These are phyloP conservation scores for Oncorhynchus mykiss DNA, from an alignment of 2,113 vertebrate species.

Conservation along the genomic window DNA sequence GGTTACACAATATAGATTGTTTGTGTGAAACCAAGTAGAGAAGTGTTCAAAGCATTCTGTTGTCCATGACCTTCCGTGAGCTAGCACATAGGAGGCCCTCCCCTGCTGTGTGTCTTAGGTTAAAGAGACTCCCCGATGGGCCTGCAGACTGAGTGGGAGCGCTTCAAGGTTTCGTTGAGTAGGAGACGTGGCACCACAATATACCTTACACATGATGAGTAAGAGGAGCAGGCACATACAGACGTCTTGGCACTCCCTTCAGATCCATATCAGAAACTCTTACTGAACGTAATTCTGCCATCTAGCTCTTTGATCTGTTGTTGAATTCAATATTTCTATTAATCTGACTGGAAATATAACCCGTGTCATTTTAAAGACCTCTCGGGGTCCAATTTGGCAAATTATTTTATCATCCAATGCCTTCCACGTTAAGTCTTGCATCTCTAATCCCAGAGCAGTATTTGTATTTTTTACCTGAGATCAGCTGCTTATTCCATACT, in stretches of 20 bases:
- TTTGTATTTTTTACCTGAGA: background rate
- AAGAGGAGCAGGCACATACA: background rate
- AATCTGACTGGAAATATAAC: too few species aligned
- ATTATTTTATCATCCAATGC: too few species aligned
- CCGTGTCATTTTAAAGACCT: too few species aligned
- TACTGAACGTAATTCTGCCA: background rate
- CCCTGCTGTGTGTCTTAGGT: background rate
- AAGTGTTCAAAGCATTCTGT: background rate
- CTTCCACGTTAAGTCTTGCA: background rate
- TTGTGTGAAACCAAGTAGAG: background rate
- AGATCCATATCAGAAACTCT: background rate
- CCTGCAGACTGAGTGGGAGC: background rate
- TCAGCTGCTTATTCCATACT: background rate
- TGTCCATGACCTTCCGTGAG: background rate
- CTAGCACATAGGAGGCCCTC: background rate
- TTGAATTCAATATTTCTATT: background rate
- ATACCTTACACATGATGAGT: background rate
- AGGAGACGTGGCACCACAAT: background rate
- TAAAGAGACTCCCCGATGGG: background rate
- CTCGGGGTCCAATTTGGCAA: too few species aligned
- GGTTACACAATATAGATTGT: background rate
- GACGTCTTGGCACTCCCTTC: background rate
- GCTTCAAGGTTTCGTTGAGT: background rate
- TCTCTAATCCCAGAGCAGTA: background rate
- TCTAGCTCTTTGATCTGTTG: background rate